Evolutionary conservation across 2,113 vertebrate species (phyloP), one percentile per base, ranked within the genome.

Genomic region (Irena cyanogastra): DNA sequence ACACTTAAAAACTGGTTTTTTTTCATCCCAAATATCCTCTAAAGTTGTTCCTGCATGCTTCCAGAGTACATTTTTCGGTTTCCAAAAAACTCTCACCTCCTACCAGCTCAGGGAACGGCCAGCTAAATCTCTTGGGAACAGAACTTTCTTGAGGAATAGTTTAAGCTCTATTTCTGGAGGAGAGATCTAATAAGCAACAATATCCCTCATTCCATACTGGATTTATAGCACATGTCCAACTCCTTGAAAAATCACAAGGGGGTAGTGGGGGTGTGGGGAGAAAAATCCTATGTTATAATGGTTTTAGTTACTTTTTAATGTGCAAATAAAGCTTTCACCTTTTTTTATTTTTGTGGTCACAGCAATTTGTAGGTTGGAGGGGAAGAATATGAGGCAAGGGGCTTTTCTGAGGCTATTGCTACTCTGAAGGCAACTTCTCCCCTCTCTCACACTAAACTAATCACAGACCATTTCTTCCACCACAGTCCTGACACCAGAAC

Each of bases 181-280:
- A 87, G 13, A 72, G 11, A 10, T 65, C 63, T 54, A 53, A 31
- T 15, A 77, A 31, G 15, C 49, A 87, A 41, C 31, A 79, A 17
- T 9, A 49, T 20, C 22, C 37, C n/a, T 60, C 49, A 27, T 7
- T 9, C 66, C 31, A 53, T 22, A 13, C 14, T 6, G 28, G 35
- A 54, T 77, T 92, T 71, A 3, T 7, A 74, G 77, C 28, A 31
- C 49, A 9, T 1, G 3, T 21, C 37, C 31, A 79, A 39, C 20
- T 47, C 37, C 31, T 16, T 45, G 31, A 77, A 83, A 89, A 74
- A 79, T 28, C 39, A 35, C 45, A 53, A 63, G 8, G 22, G 22
- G 4, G 2, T 19, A 52, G 6, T 4, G 4, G 11, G 24, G 6
- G 2, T 3, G 0, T 3, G 11, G 13, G 16, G 4, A 47, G 19